Evolutionary conservation across 1,140 invertebrate species (phyloP).

Genomic region (Bicyclus anynana): DNA sequence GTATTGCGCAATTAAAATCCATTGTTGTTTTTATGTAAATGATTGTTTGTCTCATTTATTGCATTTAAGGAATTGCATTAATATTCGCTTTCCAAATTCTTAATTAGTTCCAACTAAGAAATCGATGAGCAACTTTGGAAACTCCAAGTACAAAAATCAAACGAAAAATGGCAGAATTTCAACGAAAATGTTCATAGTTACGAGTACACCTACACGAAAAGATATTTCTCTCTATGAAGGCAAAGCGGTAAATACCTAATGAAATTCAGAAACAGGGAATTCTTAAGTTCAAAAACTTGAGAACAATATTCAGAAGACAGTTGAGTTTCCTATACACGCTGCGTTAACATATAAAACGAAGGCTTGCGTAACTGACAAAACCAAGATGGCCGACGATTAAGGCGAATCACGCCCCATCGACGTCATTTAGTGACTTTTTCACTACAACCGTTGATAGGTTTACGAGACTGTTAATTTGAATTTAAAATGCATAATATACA

Average conservation of each 20-base stretch:
- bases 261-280: too few species aligned
- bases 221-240: too few species aligned
- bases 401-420: constrained; percentile 53
- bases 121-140: not conserved
- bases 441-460: constrained; percentile 68
- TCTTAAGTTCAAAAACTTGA: too few species aligned
- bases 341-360: not conserved
- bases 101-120: not conserved
- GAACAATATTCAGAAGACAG: too few species aligned
- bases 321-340: not conserved
- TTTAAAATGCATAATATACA: constrained; percentile 67
- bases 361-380: constrained; percentile 3
- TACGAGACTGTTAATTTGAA: constrained; percentile 70
- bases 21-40: not conserved
- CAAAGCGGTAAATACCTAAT: too few species aligned
- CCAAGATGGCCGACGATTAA: constrained; percentile 62
- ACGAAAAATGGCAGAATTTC: too few species aligned
- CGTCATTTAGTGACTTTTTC: constrained; percentile 46
- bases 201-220: too few species aligned
- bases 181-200: too few species aligned
- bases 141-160: too few species aligned
- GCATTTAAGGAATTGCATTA: not conserved
- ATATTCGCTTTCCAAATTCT: not conserved
- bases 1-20: not conserved
- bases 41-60: not conserved